These are phyloP conservation scores for honey bee (Apis mellifera) DNA, from an alignment of 1,140 invertebrate genomes.

Conservation along the genomic window DNA sequence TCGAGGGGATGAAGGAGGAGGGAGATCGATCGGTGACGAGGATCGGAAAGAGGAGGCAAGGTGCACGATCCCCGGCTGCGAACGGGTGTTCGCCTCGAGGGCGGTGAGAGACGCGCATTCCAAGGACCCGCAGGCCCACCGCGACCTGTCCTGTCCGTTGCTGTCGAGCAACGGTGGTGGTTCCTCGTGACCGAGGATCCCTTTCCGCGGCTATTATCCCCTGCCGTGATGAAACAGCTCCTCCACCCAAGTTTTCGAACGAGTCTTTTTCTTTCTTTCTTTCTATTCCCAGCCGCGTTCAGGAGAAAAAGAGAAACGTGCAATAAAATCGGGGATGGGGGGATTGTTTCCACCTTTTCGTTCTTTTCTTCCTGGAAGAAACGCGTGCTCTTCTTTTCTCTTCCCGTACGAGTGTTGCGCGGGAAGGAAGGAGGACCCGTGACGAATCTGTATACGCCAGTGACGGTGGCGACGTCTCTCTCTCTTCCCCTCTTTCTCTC, in stretches of 20 bases:
- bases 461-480: not conserved
- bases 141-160: conserved; percentile 71
- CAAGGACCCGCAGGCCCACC: conserved; percentile 80
- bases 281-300: not conserved
- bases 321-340: conserved; percentile 67
- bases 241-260: conserved; percentile 54
- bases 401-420: no score
- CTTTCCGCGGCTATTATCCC: conserved; percentile 71
- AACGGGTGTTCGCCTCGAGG: conserved; percentile 83
- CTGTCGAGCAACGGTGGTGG: conserved; percentile 71
- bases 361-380: not conserved
- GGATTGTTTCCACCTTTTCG: not conserved
- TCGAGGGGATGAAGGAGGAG: no score
- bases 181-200: conserved; percentile 79
- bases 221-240: conserved; percentile 77
- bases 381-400: not conserved
- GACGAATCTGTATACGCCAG: conserved; percentile 2
- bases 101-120: conserved; percentile 84
- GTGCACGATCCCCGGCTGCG: conserved; percentile 84
- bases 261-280: no score
- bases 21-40: no score
- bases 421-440: not conserved
- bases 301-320: conserved; percentile 56
- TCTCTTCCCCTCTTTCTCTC: no score
- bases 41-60: conserved; percentile 79